Evolutionary conservation across 2,888 invertebrate genomes (phyloP).

Genomic region (Lepeophtheirus nordmannii): DNA sequence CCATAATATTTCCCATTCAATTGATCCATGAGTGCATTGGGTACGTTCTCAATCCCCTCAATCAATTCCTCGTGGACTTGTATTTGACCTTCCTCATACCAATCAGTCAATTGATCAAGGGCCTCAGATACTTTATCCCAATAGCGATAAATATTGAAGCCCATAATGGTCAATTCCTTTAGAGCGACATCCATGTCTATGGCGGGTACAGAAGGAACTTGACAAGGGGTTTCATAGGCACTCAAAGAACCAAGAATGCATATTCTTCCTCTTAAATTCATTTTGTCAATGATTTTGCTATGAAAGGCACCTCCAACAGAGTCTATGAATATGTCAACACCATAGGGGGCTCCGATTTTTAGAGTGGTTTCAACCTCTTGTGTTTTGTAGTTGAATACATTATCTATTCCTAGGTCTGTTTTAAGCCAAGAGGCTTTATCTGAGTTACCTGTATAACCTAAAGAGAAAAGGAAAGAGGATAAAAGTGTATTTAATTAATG

Average conservation of each 20-base stretch:
- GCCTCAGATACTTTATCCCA: constrained; percentile 46
- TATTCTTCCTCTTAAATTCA: constrained; percentile 46
- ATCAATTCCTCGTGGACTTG: constrained; percentile 52
- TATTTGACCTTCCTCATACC: constrained; percentile 51
- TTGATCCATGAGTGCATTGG: constrained; percentile 45
- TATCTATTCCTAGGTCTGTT: constrained; percentile 50
- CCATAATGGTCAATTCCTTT: constrained; percentile 45
- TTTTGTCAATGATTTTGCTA: constrained; percentile 43
- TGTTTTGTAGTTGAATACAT: constrained; percentile 55
- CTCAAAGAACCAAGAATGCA: constrained; percentile 51
- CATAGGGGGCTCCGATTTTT: constrained; percentile 48
- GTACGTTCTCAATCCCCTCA: constrained; percentile 56
- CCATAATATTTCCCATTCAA: constrained; percentile 20
- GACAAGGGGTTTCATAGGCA: constrained; percentile 41
- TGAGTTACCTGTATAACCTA: constrained; percentile 48
- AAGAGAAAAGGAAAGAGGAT: background rate
- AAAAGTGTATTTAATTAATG: background rate
- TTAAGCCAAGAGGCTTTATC: constrained; percentile 53
- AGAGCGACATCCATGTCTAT: constrained; percentile 26
- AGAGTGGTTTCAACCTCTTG: constrained; percentile 42
- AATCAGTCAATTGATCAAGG: constrained; percentile 44
- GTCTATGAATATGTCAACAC: constrained; percentile 40
- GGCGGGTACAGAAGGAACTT: constrained; percentile 34
- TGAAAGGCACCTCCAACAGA: constrained; percentile 53
- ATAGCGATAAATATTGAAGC: constrained; percentile 45